phyloP scores from a whole-genome alignment of 92 coral and sea anemone species.

The Porites evermanni region DNA sequence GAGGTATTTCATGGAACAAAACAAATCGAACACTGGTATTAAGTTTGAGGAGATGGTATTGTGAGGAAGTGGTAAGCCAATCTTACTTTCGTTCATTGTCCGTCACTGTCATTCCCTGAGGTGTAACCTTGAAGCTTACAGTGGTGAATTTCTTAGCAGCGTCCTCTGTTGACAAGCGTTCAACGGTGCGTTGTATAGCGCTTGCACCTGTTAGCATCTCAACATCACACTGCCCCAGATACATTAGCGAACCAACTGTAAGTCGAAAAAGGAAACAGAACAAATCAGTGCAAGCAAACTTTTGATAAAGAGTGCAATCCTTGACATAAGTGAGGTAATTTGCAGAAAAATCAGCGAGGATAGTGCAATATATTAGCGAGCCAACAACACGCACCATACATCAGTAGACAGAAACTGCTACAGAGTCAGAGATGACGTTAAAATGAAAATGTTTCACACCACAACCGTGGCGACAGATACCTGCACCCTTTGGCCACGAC shows the following conservation, averaged over 20 bases:
- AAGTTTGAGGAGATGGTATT: not conserved
- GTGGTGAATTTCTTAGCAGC: slow-evolving; percentile 84
- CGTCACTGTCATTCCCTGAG: slow-evolving; percentile 93
- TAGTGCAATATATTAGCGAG: too few relatives aligned
- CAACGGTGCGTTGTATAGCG: slow-evolving; percentile 92
- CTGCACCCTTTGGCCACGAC: slow-evolving; percentile 55
- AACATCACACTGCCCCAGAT: slow-evolving; percentile 82
- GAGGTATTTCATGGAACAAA: too few relatives aligned
- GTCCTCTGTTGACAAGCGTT: slow-evolving; percentile 72
- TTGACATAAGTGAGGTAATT: too few relatives aligned
- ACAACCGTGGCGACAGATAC: not conserved
- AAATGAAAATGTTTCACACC: too few relatives aligned
- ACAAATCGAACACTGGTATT: too few relatives aligned
- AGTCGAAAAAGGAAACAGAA: not conserved
- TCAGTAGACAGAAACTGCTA: too few relatives aligned
- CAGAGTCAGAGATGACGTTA: too few relatives aligned
- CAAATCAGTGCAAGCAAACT: not conserved
- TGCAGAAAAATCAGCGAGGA: too few relatives aligned
- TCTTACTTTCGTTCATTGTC: slow-evolving; percentile 97
- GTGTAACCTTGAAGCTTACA: slow-evolving; percentile 86
- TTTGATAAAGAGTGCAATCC: not conserved
- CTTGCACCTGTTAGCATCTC: slow-evolving; percentile 96
- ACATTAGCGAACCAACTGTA: slow-evolving; percentile 88
- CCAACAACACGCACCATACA: too few relatives aligned
- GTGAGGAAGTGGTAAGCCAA: not conserved